These are phyloP conservation scores for Ariolimax columbianus DNA, from an alignment of 2,888 invertebrate species.

Conservation along the genomic window DNA sequence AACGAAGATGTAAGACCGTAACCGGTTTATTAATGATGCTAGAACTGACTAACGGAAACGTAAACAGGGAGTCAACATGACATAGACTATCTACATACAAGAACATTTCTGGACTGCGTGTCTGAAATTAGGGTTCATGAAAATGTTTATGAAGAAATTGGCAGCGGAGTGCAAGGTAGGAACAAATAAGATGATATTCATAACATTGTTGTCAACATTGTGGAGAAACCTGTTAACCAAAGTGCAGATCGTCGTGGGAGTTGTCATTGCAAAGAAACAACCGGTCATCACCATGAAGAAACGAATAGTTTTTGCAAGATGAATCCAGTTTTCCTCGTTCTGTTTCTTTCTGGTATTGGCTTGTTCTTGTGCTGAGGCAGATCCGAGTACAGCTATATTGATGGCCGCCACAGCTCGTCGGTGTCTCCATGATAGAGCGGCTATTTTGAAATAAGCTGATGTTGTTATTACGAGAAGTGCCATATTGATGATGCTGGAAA, in stretches of 20 bases:
- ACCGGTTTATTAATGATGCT: no score
- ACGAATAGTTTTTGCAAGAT: background rate
- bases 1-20: no score
- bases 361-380: background rate
- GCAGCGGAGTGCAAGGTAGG: background rate
- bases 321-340: background rate
- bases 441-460: background rate
- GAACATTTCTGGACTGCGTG: background rate
- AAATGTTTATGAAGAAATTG: background rate
- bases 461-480: background rate
- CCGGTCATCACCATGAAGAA: background rate
- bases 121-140: background rate
- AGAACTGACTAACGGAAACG: no score
- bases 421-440: background rate
- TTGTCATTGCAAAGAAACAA: background rate
- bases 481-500: background rate
- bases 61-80: no score
- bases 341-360: background rate
- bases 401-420: background rate
- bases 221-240: background rate
- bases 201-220: background rate
- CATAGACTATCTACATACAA: background rate
- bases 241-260: background rate
- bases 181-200: background rate
- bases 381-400: background rate